Evolutionary conservation across 1,140 invertebrate species (phyloP).

Genomic region (Condylostylus longicornis): DNA sequence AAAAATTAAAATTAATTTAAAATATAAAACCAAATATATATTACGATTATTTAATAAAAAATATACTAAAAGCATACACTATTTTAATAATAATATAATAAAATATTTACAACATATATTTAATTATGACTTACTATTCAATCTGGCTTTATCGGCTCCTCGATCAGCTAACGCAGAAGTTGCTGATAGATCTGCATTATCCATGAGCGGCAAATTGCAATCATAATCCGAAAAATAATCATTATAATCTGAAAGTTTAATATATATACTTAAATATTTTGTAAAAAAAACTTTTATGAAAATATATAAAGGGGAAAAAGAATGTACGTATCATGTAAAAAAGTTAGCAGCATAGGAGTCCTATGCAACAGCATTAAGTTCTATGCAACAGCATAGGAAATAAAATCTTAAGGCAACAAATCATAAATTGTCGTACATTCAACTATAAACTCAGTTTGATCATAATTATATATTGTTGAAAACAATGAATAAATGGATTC

Average conservation of each 20-base stretch:
- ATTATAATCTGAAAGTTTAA: constrained; percentile 24
- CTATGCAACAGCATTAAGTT: too few species aligned
- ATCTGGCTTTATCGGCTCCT: constrained; percentile 62
- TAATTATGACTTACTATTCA: constrained; percentile 55
- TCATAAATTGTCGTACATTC: too few species aligned
- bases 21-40: background rate
- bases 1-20: background rate
- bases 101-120: background rate
- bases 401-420: too few species aligned
- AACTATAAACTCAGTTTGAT: too few species aligned
- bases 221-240: constrained; percentile 37
- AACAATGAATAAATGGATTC: too few species aligned
- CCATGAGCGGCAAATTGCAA: constrained; percentile 64
- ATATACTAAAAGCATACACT: background rate
- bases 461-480: too few species aligned
- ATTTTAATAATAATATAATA: background rate
- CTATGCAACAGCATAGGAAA: too few species aligned
- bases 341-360: too few species aligned
- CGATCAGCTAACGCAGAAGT: constrained; percentile 62
- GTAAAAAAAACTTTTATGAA: too few species aligned
- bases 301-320: too few species aligned
- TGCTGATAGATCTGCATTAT: constrained; percentile 52
- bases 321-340: too few species aligned
- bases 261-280: too few species aligned
- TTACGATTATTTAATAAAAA: background rate